phyloP scores from a whole-genome alignment of 1,140 invertebrate genomes.

The Drosophila funebris region DNA sequence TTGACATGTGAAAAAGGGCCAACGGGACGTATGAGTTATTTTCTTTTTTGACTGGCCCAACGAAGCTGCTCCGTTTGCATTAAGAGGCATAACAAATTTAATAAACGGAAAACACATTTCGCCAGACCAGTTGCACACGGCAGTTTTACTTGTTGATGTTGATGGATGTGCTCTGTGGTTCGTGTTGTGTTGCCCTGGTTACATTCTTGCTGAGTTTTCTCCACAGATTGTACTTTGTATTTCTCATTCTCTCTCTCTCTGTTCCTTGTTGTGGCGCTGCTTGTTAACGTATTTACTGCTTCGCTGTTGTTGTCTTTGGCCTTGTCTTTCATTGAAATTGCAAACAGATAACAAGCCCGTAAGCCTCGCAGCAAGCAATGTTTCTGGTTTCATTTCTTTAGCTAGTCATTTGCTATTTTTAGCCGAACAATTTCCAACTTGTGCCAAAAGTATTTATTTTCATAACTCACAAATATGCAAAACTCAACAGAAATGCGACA shows the following conservation, averaged over 20 bases:
- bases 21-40: constrained; percentile 47
- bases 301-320: neutral
- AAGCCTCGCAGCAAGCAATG: constrained; percentile 16
- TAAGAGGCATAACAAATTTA: constrained; percentile 54
- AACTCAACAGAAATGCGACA: constrained; percentile 4
- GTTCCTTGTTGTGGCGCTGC: no score
- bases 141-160: constrained; percentile 55
- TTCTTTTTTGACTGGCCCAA: constrained; percentile 5
- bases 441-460: neutral
- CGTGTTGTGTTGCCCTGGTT: constrained; percentile 5
- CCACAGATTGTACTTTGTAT: neutral
- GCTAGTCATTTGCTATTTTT: constrained; percentile 41
- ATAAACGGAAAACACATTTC: constrained; percentile 52
- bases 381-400: constrained; percentile 18
- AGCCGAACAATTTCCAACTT: constrained; percentile 21
- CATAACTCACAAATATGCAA: neutral
- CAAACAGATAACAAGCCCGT: constrained; percentile 36
- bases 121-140: constrained; percentile 33
- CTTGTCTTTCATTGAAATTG: constrained; percentile 21
- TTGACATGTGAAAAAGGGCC: neutral
- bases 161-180: constrained; percentile 63
- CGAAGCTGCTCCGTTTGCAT: constrained; percentile 28
- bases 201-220: neutral
- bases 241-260: no score
- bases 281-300: constrained; percentile 8